These are phyloP conservation scores for Hiodon tergisus DNA, from an alignment of 2,113 vertebrate genomes.

Conservation along the genomic window DNA sequence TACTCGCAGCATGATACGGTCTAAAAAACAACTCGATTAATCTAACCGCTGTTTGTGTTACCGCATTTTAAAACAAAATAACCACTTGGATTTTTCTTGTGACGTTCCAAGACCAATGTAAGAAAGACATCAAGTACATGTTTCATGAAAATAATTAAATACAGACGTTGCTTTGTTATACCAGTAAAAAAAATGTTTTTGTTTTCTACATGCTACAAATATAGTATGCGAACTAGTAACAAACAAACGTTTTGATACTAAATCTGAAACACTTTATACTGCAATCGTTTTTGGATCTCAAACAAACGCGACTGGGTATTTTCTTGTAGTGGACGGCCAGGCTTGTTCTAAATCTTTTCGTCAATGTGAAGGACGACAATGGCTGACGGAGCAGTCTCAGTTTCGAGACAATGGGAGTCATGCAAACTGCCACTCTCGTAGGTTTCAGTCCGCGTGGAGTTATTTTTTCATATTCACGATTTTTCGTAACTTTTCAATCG, in stretches of 20 bases:
- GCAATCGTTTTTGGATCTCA: no score
- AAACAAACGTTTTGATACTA: background rate
- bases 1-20: constrained; percentile 27
- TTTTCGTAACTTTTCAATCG: no score
- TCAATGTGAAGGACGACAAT: constrained; percentile 49
- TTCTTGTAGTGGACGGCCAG: background rate
- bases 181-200: background rate
- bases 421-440: constrained; percentile 58
- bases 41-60: constrained; percentile 21
- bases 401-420: constrained; percentile 65
- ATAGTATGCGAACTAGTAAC: background rate
- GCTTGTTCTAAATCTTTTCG: constrained; percentile 37
- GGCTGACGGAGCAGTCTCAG: constrained; percentile 60
- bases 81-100: constrained; percentile 8
- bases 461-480: background rate
- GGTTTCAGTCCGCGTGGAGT: constrained; percentile 31
- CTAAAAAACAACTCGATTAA: constrained; percentile 33
- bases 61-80: constrained; percentile 24
- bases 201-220: background rate
- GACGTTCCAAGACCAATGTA: background rate
- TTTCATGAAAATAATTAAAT: constrained; percentile 6
- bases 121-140: background rate
- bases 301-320: no score
- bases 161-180: constrained; percentile 22
- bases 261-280: no score